phyloP scores from a whole-genome alignment of 2,113 vertebrate species.

The Synchiropus splendidus region DNA sequence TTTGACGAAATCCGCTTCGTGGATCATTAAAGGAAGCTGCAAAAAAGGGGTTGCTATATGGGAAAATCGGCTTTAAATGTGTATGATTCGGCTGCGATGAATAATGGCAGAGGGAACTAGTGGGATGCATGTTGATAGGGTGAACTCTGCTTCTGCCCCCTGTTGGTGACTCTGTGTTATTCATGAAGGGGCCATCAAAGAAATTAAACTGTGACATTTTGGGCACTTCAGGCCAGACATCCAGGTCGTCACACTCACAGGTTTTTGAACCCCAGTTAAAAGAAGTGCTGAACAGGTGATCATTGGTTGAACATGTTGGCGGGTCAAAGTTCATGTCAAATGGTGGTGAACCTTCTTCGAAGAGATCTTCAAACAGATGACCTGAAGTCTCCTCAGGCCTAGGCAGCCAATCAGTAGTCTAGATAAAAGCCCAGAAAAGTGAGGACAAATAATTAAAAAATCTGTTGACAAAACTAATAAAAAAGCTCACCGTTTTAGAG shows the following conservation, averaged over 20 bases:
- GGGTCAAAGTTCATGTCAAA: conserved; percentile 31
- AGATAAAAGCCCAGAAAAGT: conserved; percentile 20
- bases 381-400: conserved; percentile 15
- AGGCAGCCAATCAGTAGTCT: conserved; percentile 30
- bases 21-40: too few relatives aligned
- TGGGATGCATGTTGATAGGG: too few relatives aligned
- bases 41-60: too few relatives aligned
- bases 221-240: conserved; percentile 10
- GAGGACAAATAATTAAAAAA: neutral
- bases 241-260: conserved; percentile 13
- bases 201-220: conserved; percentile 6
- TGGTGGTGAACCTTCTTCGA: conserved; percentile 15
- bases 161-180: conserved; percentile 6
- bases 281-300: conserved; percentile 15
- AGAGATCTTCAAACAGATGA: conserved; percentile 19
- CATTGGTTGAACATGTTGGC: neutral
- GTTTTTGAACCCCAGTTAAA: conserved; percentile 1
- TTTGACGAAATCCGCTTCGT: too few relatives aligned
- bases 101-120: too few relatives aligned
- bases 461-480: neutral
- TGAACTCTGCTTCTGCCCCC: neutral
- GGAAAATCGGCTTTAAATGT: too few relatives aligned
- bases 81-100: too few relatives aligned
- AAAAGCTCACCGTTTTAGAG: conserved; percentile 27
- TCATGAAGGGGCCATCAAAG: conserved; percentile 28